phyloP scores from a whole-genome alignment of 2,797 vertebrate species.

The Mallotus villosus region DNA sequence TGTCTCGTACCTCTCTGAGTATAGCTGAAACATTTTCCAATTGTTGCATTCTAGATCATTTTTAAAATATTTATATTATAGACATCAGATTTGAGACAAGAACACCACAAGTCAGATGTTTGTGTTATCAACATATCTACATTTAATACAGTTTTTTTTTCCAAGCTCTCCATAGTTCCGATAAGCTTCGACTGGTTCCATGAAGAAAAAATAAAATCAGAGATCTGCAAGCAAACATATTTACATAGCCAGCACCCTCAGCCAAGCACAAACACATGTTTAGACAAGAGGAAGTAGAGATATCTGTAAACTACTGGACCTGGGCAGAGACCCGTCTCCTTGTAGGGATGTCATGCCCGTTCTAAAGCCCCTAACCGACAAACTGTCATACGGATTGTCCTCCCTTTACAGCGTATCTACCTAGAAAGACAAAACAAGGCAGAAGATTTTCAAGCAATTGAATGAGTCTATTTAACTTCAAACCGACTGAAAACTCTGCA shows the following conservation, averaged over 20 bases:
- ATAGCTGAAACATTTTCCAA: too few species aligned
- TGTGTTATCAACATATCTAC: constrained; percentile 76
- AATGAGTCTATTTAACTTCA: background rate
- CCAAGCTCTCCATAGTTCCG: constrained; percentile 58
- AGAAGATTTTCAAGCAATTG: background rate
- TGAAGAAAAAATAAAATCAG: constrained; percentile 68
- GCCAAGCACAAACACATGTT: constrained; percentile 46
- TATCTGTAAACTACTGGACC: background rate
- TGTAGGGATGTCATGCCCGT: background rate
- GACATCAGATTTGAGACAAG: constrained; percentile 59
- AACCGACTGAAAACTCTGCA: background rate
- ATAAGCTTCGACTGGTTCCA: constrained; percentile 49
- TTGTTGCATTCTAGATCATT: too few species aligned
- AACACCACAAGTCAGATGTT: constrained; percentile 55
- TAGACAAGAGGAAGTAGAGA: constrained; percentile 25
- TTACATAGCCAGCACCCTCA: constrained; percentile 57
- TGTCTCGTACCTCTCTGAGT: too few species aligned
- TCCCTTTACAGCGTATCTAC: constrained; percentile 2
- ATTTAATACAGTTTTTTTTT: constrained; percentile 72
- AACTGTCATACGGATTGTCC: background rate
- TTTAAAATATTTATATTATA: constrained; percentile 35
- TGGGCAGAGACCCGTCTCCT: background rate
- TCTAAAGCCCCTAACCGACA: background rate
- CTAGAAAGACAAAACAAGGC: background rate
- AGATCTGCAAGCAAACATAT: constrained; percentile 66